phyloP scores from a whole-genome alignment of 2,797 vertebrate species.

The Cynopterus sphinx region DNA sequence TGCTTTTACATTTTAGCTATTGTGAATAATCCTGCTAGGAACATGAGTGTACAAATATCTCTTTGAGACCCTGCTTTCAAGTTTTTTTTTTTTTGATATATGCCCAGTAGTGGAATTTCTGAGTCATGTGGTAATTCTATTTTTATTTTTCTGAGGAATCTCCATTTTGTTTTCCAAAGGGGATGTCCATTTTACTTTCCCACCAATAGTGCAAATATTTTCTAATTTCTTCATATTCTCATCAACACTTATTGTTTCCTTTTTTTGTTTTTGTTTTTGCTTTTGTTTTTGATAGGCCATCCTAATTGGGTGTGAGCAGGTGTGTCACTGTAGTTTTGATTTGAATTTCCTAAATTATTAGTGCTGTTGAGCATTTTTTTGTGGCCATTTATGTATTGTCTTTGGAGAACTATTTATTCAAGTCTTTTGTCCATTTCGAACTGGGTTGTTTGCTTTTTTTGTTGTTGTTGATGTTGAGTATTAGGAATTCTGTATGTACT shows the following conservation, averaged over 20 bases:
- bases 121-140: background rate
- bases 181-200: background rate
- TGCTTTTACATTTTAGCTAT: background rate
- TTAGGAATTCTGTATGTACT: too few relatives aligned
- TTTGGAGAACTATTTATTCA: too few relatives aligned
- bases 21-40: background rate
- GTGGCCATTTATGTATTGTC: too few relatives aligned
- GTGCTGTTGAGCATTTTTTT: too few relatives aligned
- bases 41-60: background rate
- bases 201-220: background rate
- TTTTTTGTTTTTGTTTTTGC: too few relatives aligned
- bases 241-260: background rate
- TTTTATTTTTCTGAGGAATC: background rate
- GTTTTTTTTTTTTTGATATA: background rate
- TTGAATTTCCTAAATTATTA: background rate
- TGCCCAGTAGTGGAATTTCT: background rate
- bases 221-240: background rate
- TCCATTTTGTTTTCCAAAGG: background rate
- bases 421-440: too few relatives aligned
- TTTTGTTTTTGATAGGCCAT: background rate
- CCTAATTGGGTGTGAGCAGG: background rate
- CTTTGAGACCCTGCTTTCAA: background rate
- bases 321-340: background rate
- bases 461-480: too few relatives aligned
- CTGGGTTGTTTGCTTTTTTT: too few relatives aligned